Evolutionary conservation across 2,888 invertebrate species (phyloP).

Genomic region (Lithophane leautieri): DNA sequence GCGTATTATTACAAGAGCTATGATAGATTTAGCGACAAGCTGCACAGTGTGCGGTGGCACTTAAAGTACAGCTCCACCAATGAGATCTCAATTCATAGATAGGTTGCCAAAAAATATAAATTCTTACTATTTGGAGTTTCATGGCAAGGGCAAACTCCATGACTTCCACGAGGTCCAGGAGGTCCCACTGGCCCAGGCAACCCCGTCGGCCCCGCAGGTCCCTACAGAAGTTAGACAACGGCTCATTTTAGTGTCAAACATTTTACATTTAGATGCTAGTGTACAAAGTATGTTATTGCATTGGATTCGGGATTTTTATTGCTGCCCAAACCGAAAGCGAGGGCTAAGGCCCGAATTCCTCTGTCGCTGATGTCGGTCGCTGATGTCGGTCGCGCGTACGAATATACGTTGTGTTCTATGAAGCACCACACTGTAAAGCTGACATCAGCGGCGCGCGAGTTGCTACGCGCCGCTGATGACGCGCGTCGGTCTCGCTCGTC

Average conservation of each 20-base stretch:
- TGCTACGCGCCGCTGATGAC: too few relatives aligned
- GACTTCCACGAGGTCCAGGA: constrained; percentile 31
- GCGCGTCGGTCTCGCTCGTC: too few relatives aligned
- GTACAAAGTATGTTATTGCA: not conserved
- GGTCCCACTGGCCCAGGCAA: constrained; percentile 30
- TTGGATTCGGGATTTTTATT: not conserved
- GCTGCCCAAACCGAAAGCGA: not conserved
- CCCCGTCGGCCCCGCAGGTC: constrained; percentile 26
- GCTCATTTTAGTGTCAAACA: not conserved
- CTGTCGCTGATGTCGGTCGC: too few relatives aligned
- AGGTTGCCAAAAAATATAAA: too few relatives aligned
- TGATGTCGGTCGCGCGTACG: too few relatives aligned
- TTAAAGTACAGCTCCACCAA: not conserved
- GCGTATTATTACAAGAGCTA: too few relatives aligned
- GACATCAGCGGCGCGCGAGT: too few relatives aligned
- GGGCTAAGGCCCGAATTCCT: too few relatives aligned
- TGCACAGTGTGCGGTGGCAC: not conserved
- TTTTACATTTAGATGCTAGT: not conserved
- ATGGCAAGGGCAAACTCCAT: constrained; percentile 25
- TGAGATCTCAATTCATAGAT: too few relatives aligned
- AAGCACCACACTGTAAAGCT: too few relatives aligned
- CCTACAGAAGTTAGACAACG: not conserved
- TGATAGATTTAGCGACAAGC: too few relatives aligned
- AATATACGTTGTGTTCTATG: too few relatives aligned
- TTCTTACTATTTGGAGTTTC: not conserved